These are phyloP conservation scores for Siderastrea siderea DNA, from an alignment of 92 coral and sea anemone species.

Conservation along the genomic window DNA sequence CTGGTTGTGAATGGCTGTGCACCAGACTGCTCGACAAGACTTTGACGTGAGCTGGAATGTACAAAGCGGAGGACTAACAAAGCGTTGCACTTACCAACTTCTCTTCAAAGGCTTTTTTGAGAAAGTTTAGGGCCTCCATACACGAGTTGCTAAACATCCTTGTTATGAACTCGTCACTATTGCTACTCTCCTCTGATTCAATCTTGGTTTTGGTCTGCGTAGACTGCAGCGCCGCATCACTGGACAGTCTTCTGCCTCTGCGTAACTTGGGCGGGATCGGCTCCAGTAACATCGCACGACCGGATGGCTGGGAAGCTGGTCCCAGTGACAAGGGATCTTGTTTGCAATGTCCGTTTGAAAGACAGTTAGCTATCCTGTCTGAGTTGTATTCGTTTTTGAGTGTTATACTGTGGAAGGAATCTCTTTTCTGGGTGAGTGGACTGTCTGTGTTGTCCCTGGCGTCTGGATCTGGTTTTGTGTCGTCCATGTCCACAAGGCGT, in stretches of 20 bases:
- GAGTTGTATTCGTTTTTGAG: not conserved
- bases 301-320: conserved; percentile 2
- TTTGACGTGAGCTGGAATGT: too few relatives aligned
- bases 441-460: not conserved
- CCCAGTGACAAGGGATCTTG: not conserved
- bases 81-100: conserved; percentile 25
- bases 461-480: conserved; percentile 27
- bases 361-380: not conserved
- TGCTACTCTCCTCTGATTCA: not conserved
- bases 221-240: conserved; percentile 5
- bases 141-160: conserved; percentile 30
- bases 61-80: not conserved
- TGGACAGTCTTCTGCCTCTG: conserved; percentile 3
- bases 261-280: conserved; percentile 22
- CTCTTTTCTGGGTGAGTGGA: not conserved
- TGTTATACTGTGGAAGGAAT: not conserved
- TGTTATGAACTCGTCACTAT: conserved; percentile 7
- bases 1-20: too few relatives aligned
- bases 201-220: not conserved
- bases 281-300: conserved; percentile 18
- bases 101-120: conserved; percentile 36
- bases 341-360: conserved; percentile 36
- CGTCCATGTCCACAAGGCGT: conserved; percentile 96
- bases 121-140: conserved; percentile 34
- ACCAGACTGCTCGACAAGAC: too few relatives aligned